These are phyloP conservation scores for Orthosia cruda DNA, from an alignment of 2,888 invertebrate species.

Conservation along the genomic window DNA sequence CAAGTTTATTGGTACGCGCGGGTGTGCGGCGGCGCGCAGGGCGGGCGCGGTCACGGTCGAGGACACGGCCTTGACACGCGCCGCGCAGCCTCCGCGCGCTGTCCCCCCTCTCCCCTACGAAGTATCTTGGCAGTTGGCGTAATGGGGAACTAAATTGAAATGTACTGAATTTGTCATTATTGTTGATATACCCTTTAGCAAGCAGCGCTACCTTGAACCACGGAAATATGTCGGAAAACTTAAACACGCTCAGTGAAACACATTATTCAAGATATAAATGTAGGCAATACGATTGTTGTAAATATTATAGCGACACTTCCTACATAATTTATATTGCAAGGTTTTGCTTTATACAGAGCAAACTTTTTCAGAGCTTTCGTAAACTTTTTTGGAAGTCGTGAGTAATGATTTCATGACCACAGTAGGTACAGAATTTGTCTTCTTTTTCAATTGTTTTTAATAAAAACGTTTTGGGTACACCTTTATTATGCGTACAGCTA, in stretches of 20 bases:
- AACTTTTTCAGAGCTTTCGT: neutral
- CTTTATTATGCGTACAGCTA: too few species aligned
- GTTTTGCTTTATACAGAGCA: neutral
- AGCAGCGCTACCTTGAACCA: slow-evolving; percentile 14
- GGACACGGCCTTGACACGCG: slow-evolving; percentile 89
- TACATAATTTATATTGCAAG: slow-evolving; percentile 7
- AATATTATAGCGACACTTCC: neutral
- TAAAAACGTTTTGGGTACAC: too few species aligned
- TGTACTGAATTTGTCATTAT: slow-evolving; percentile 36
- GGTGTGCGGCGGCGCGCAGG: slow-evolving; percentile 35
- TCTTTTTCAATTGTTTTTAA: too few species aligned
- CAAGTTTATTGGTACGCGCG: slow-evolving; percentile 57
- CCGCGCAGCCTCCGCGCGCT: slow-evolving; percentile 83
- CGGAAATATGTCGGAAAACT: slow-evolving; percentile 6
- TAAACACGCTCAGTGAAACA: neutral
- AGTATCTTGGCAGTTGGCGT: slow-evolving; percentile 35
- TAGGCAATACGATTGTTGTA: neutral
- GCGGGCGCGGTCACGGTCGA: slow-evolving; percentile 87
- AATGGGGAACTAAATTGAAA: slow-evolving; percentile 44
- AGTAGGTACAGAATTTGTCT: neutral
- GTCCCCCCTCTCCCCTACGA: slow-evolving; percentile 27
- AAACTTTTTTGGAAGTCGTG: slow-evolving; percentile 2
- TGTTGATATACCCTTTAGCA: slow-evolving; percentile 21
- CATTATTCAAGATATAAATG: slow-evolving; percentile 11
- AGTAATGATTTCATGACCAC: neutral